Base-by-base conservation (phyloP, 2,113 vertebrate genomes). In the Dasypus novemcinctus region DNA sequence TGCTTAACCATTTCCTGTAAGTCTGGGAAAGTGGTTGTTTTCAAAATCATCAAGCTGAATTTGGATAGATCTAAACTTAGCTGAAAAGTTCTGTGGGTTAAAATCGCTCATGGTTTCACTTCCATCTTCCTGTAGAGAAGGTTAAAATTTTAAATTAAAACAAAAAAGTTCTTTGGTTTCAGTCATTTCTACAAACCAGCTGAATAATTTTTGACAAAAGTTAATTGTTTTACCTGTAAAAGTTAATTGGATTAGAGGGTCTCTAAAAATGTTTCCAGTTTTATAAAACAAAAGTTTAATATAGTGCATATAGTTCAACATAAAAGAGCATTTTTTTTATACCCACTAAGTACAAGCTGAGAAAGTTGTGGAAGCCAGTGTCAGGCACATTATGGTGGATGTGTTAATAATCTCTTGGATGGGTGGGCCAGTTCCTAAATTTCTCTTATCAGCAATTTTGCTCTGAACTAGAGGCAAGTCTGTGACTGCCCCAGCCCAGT, bases 1-100 rank as follows among this genome's bases (percentile, higher is more conserved):
- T 96, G 91, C 97, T 93, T 97, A 93, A 97, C 93, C 89, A 91
- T 95, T 97, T 97, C 96, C 97, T 91, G 91, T 93, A 64, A 75
- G 79, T 87, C 91, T 96, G 94, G 94, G 95, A 96, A 96, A 97
- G 95, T 90, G 84, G 78, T 90, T 97, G 74, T 95, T 95, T 95
- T 95, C 82, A 95, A 72, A 93, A 86, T 92, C 78, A 90, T 72
- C 31, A 1, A 69, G 43, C 66, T 82, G n/a, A 95, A 63, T 72
- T 91, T 96, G 68, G 59, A 43, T 83, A 82, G 75, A 96, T 76
- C 64, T 96, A 76, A 95, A 91, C 83, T 96, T 94, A 96, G 79
- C 61, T 49, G n/a, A 91, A 29, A 3, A 54, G 54, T 91, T 96
- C n/a, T 87, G 63, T 89, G 79, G 81, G 84, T 52, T 95, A 83